Evolutionary conservation across 2,888 invertebrate species (phyloP).

Genomic region (Cinara cedri): DNA sequence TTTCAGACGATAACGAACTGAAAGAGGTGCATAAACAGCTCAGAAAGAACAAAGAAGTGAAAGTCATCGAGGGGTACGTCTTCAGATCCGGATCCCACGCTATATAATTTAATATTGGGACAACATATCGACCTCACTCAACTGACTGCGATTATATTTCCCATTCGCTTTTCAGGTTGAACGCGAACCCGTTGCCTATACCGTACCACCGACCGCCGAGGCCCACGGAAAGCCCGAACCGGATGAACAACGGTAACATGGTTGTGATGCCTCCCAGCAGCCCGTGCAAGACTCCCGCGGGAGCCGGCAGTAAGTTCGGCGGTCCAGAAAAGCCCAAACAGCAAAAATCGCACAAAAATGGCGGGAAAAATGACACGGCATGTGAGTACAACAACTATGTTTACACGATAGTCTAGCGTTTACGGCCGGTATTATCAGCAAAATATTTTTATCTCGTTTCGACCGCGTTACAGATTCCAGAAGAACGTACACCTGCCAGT

Average conservation of each 20-base stretch:
- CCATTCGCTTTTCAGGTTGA: constrained; percentile 18
- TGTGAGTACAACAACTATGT: background rate
- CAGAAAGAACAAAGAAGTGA: constrained; percentile 22
- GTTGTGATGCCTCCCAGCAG: constrained; percentile 30
- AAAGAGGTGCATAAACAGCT: constrained; percentile 38
- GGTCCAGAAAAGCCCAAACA: background rate
- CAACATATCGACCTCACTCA: no score
- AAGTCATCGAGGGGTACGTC: constrained; percentile 35
- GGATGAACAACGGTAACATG: constrained; percentile 44
- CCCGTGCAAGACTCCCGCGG: constrained; percentile 12
- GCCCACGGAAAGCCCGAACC: background rate
- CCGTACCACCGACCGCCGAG: constrained; percentile 32
- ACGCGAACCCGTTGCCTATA: constrained; percentile 39
- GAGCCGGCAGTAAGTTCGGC: background rate
- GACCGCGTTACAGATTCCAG: constrained; percentile 7
- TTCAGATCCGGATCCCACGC: no score
- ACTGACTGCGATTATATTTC: background rate
- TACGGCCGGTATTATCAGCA: no score
- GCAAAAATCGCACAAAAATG: background rate
- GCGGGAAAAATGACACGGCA: background rate
- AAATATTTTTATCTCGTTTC: no score
- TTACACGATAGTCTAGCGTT: background rate
- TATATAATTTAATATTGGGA: no score
- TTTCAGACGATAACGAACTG: constrained; percentile 39
- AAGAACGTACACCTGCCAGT: constrained; percentile 21